phyloP scores from a whole-genome alignment of 2,113 vertebrate species.

The Crotalus tigris region DNA sequence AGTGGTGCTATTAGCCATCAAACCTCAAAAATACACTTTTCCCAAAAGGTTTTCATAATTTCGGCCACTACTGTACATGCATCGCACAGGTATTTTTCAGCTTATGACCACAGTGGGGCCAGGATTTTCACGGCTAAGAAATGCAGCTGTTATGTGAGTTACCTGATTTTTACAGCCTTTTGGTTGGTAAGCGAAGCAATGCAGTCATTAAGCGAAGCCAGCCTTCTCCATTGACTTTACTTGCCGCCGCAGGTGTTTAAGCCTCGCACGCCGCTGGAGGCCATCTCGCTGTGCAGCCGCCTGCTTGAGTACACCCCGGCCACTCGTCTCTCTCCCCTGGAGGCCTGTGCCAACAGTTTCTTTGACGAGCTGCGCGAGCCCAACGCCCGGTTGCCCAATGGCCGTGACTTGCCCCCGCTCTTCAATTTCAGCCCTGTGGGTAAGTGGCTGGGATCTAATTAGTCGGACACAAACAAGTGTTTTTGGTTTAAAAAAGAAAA shows the following conservation, averaged over 20 bases:
- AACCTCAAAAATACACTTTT: no score
- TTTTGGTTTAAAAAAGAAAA: not conserved
- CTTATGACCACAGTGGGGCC: no score
- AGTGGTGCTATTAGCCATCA: no score
- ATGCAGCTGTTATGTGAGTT: no score
- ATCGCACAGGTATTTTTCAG: no score
- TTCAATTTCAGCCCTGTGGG: slow-evolving; percentile 92
- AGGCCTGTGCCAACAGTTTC: slow-evolving; percentile 88
- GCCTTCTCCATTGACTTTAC: no score
- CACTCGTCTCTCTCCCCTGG: slow-evolving; percentile 85
- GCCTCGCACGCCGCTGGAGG: slow-evolving; percentile 86
- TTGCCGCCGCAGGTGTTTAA: slow-evolving; percentile 80
- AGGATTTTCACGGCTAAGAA: no score
- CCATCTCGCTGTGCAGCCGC: slow-evolving; percentile 86
- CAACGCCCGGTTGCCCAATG: slow-evolving; percentile 84
- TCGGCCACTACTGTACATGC: no score
- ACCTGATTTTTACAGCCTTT: no score
- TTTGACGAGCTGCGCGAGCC: slow-evolving; percentile 88
- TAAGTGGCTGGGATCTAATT: slow-evolving; percentile 51
- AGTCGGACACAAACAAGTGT: not conserved
- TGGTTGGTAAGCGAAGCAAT: no score
- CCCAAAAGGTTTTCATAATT: no score
- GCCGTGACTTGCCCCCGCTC: slow-evolving; percentile 84
- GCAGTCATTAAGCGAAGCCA: no score
- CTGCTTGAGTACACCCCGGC: slow-evolving; percentile 91